Base-by-base conservation (phyloP, 2,888 invertebrate genomes). In the Aporophyla lueneburgensis region DNA sequence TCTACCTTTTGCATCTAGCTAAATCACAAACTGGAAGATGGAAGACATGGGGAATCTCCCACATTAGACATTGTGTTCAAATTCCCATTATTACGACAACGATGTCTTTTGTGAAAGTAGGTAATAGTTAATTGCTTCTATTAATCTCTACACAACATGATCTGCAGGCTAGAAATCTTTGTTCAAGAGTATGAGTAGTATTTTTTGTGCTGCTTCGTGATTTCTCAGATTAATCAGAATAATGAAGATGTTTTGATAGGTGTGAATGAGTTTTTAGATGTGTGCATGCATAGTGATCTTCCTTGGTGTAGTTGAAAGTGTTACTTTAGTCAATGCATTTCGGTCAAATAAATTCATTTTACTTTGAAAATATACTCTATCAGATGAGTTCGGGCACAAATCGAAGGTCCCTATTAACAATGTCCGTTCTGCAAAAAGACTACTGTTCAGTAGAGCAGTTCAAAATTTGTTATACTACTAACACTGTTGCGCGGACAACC, bases 1-100 rank as follows among this genome's bases (percentile, higher is more conserved):
- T 33, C 27, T 24, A 59, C 4, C 58, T 19, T 27, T 27, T 19
- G 24, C 21, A 9, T 43, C 14, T 19, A 24, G 27, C 58, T 46
- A 27, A 49, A 2, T 3, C 27, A 54, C 61, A 51, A 58, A 12
- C 27, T 51, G 56, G 54, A 77, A 69, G 46, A 49, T 67, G 56
- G 27, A 49, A 62, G 27, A 76, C 58, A 74, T 68, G 6, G 49
- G 6, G 49, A 61, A 58, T 70, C 71, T 87, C 84, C 51, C 86
- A 72, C 74, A 74, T 68, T 21, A 67, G 46, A 67, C 86, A 86
- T 86, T 87, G 87, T 87, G 7, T 65, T 66, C 24, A 24, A 12
- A 61, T 85, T 87, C 87, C 69, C 88, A 87, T 87, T 76, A 85
- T 82, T 85, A 69, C 33, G 51, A 21, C 61, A 79, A 76, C 61